Conservation (phyloP, 2,113 vertebrate genomes). For the Tragulus kanchil region DNA sequence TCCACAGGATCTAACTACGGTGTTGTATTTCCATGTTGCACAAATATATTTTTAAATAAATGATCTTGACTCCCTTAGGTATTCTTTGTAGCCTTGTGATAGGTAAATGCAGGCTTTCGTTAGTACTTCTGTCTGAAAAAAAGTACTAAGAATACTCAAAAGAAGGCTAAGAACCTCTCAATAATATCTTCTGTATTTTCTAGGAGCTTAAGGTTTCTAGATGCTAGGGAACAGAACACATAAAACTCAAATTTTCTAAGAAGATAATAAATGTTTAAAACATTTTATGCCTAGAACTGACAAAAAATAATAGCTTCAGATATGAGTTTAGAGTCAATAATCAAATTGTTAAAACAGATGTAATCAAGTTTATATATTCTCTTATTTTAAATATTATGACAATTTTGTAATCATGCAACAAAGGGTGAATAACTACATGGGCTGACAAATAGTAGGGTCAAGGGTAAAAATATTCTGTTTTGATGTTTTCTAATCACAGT, state of each 20-base stretch:
- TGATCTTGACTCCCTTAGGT: not conserved
- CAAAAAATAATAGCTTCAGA: not conserved
- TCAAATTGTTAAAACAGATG: not conserved
- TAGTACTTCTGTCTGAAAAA: not conserved
- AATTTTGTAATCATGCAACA: not conserved
- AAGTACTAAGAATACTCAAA: not conserved
- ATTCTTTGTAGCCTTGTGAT: not conserved
- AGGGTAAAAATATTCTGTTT: not conserved
- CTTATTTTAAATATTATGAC: not conserved
- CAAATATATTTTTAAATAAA: not conserved
- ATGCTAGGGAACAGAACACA: not conserved
- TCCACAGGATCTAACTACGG: not conserved
- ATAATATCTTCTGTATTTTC: not conserved
- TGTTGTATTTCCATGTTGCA: not conserved
- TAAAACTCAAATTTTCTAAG: not conserved
- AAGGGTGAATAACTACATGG: not conserved
- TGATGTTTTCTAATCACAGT: not conserved
- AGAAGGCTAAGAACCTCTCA: not conserved
- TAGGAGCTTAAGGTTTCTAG: not conserved
- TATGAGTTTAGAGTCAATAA: not conserved
- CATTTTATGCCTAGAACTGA: not conserved
- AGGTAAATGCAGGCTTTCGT: not conserved
- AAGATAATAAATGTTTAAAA: not conserved
- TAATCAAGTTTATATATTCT: not conserved
- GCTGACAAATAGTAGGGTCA: not conserved